phyloP scores from a whole-genome alignment of 2,797 vertebrate species.

The Semaprochilodus insignis region DNA sequence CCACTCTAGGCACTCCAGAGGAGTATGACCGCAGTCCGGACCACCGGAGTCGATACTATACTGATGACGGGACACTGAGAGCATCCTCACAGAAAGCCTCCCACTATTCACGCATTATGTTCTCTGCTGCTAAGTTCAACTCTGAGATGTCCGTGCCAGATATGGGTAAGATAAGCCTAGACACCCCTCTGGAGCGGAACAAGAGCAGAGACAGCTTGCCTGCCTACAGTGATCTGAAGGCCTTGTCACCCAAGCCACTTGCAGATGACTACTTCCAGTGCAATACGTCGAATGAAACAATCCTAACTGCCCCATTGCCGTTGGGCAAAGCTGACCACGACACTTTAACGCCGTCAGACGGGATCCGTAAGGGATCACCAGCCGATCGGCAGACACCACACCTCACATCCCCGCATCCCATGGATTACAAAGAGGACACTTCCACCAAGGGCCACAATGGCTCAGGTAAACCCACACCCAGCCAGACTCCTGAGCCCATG shows the following conservation, averaged over 20 bases:
- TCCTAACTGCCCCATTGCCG: conserved; percentile 94
- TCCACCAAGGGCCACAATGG: conserved; percentile 87
- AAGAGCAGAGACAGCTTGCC: conserved; percentile 91
- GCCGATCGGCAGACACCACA: conserved; percentile 91
- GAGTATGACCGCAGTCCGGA: conserved; percentile 91
- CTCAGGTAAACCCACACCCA: conserved; percentile 79
- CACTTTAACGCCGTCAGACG: conserved; percentile 90
- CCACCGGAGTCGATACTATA: conserved; percentile 92
- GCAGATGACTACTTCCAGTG: conserved; percentile 98
- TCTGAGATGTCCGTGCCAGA: conserved; percentile 96
- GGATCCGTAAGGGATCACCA: conserved; percentile 91
- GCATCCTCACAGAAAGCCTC: conserved; percentile 88
- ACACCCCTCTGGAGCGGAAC: conserved; percentile 90
- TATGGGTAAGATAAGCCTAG: conserved; percentile 85
- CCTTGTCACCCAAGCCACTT: conserved; percentile 90
- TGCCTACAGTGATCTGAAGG: conserved; percentile 90
- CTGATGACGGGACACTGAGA: conserved; percentile 93
- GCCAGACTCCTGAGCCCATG: conserved; percentile 85
- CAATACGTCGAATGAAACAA: conserved; percentile 98
- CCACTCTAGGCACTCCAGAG: conserved; percentile 87
- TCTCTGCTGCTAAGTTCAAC: conserved; percentile 89
- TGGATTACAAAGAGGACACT: conserved; percentile 92
- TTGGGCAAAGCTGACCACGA: conserved; percentile 96
- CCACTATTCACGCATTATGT: conserved; percentile 92
- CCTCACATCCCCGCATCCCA: conserved; percentile 83